A percentile compares a stretch with the other conserved stretches of the same genome.
phyloP scores from a whole-genome alignment of 2,113 vertebrate species.

The Heliornis fulica region DNA sequence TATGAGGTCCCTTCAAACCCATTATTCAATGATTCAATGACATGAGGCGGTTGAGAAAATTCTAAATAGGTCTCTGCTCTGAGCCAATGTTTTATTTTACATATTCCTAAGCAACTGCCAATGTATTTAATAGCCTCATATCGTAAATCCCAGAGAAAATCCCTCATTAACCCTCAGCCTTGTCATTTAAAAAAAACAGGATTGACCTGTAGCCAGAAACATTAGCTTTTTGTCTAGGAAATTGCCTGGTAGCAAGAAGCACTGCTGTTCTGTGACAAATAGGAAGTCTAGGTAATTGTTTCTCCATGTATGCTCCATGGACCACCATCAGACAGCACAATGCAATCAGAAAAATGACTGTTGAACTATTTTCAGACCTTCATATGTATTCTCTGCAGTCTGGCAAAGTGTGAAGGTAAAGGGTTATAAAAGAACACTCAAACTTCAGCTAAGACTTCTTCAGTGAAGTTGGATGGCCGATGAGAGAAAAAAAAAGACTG shows the following conservation, averaged over 20 bases:
- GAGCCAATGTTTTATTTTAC: neutral
- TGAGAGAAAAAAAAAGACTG: neutral
- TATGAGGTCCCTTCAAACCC: too few relatives aligned
- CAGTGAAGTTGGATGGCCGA: neutral
- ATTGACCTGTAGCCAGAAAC: neutral
- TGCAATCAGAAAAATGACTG: neutral
- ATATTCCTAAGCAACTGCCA: neutral
- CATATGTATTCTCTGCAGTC: neutral
- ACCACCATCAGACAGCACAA: neutral
- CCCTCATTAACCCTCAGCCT: neutral
- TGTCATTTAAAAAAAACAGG: neutral
- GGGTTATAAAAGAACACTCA: neutral
- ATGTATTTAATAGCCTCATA: neutral
- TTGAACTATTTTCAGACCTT: conserved; percentile 7
- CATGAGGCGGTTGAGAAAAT: neutral
- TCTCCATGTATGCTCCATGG: neutral
- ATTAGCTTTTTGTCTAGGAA: neutral
- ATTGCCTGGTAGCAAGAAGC: neutral
- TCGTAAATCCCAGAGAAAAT: neutral
- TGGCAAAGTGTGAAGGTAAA: neutral
- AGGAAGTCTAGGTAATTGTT: neutral
- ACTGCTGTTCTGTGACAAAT: neutral
- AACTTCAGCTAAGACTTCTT: neutral
- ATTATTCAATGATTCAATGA: neutral
- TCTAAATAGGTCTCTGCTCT: neutral